A percentile compares a stretch with the other conserved stretches of the same genome.
phyloP scores from a whole-genome alignment of 1,140 invertebrate genomes.

The Latrodectus geometricus region DNA sequence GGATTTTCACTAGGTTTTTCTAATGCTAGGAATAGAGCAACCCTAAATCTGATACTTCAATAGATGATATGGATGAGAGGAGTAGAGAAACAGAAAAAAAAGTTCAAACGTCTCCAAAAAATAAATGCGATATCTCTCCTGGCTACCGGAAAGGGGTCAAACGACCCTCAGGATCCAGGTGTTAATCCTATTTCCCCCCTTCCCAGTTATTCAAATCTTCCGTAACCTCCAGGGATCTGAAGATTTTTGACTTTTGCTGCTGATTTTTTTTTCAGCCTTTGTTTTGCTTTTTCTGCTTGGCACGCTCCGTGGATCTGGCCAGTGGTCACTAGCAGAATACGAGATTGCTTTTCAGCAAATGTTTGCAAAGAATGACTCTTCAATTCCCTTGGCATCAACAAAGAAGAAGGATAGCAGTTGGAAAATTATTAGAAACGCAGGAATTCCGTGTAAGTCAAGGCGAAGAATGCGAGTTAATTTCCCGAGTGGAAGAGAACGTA shows the following conservation, averaged over 20 bases:
- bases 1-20: too few relatives aligned
- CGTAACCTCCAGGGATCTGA: background rate
- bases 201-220: constrained; percentile 51
- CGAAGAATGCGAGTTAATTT: constrained; percentile 32
- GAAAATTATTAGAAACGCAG: constrained; percentile 8
- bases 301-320: constrained; percentile 33
- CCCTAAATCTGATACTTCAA: constrained; percentile 26
- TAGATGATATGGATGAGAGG: background rate
- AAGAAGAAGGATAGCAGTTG: background rate
- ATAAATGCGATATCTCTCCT: constrained; percentile 41
- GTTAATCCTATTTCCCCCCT: constrained; percentile 38
- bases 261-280: background rate
- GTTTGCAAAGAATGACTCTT: constrained; percentile 12
- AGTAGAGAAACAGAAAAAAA: background rate
- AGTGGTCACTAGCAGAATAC: constrained; percentile 41
- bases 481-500: constrained; percentile 19
- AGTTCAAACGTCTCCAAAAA: constrained; percentile 8
- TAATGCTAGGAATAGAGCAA: background rate
- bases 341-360: constrained; percentile 38
- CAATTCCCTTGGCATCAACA: constrained; percentile 9
- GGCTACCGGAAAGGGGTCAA: constrained; percentile 38
- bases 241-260: constrained; percentile 21
- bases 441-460: constrained; percentile 14
- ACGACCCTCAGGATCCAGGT: constrained; percentile 41
- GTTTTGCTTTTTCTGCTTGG: background rate